Evolutionary conservation across 2,797 vertebrate genomes (phyloP).

Genomic region (Pterois miles): DNA sequence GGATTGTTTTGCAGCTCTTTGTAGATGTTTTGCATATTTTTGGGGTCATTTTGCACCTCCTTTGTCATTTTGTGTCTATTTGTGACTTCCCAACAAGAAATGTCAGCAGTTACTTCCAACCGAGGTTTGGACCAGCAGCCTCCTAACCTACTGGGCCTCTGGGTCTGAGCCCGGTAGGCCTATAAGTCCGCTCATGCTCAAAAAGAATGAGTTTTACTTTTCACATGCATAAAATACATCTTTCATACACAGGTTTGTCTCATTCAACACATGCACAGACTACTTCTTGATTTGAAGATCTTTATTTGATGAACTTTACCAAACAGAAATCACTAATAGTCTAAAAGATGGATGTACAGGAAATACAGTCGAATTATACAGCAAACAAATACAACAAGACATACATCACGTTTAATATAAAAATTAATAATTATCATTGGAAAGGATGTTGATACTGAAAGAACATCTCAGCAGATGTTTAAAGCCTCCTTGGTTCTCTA

Average conservation of each 20-base stretch:
- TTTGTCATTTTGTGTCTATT: no score
- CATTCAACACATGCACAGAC: not conserved
- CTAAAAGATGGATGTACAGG: not conserved
- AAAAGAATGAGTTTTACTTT: not conserved
- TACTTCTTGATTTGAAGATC: not conserved
- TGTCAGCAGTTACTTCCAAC: no score
- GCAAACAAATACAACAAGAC: not conserved
- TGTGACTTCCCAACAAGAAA: no score
- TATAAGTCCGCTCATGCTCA: no score
- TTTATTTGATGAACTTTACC: not conserved
- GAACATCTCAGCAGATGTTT: not conserved
- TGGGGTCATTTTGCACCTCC: no score
- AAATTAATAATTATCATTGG: not conserved
- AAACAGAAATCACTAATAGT: not conserved
- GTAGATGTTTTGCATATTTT: no score
- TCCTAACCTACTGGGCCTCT: no score
- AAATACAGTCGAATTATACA: not conserved
- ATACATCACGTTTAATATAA: not conserved
- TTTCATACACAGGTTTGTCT: not conserved
- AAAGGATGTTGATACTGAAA: not conserved
- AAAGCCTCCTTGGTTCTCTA: conserved; percentile 19
- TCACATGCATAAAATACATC: not conserved
- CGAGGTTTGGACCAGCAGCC: no score
- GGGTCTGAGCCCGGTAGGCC: no score
- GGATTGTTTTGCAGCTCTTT: no score